Conservation (phyloP, 2,113 vertebrate species). For the Delphinus delphis region DNA sequence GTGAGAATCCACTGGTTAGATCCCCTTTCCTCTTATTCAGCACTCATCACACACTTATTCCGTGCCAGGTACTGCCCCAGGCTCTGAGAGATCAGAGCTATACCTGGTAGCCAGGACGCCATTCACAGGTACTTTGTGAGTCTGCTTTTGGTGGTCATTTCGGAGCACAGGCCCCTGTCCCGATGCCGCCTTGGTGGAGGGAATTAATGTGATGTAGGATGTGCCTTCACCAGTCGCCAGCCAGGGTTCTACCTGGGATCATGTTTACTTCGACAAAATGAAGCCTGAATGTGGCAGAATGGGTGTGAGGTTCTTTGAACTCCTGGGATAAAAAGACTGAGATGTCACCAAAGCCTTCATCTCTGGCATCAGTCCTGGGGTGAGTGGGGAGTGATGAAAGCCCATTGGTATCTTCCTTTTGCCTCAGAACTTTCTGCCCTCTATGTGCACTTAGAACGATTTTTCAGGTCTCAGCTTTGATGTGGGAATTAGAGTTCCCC, state of each 20-base stretch:
- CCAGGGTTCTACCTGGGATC: background rate
- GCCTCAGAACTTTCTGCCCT: background rate
- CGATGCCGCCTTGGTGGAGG: fast-evolving
- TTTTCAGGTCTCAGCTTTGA: background rate
- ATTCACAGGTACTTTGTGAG: background rate
- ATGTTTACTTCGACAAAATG: background rate
- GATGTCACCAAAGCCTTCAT: background rate
- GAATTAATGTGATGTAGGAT: background rate
- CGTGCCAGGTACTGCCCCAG: fast-evolving
- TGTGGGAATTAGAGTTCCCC: background rate
- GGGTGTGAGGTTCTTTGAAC: background rate
- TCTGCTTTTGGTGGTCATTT: background rate
- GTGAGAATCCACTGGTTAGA: fast-evolving
- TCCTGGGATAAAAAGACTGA: background rate
- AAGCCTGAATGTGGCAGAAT: background rate
- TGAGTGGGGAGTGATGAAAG: background rate
- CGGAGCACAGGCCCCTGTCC: background rate
- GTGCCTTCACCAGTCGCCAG: background rate
- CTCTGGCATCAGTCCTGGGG: background rate
- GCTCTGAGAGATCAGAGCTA: background rate
- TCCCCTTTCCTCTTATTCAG: background rate
- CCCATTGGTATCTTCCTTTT: background rate
- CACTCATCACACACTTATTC: fast-evolving
- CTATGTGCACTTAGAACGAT: background rate
- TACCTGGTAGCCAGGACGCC: background rate